Conservation (phyloP, 2,113 vertebrate genomes). For the Probosciger aterrimus region DNA sequence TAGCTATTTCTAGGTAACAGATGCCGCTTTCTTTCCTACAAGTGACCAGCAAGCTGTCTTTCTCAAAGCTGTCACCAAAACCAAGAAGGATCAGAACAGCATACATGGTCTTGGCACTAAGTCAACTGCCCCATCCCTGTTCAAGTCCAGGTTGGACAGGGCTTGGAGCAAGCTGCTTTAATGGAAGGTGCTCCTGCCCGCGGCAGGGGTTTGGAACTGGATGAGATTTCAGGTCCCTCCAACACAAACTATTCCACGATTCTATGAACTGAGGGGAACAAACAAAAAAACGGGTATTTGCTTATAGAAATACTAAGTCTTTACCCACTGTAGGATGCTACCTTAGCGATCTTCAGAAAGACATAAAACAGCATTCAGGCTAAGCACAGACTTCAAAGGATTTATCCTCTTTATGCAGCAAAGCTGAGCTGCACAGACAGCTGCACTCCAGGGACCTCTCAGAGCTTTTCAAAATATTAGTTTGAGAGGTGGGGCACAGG, state of each 20-base stretch:
- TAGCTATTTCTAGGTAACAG: neutral
- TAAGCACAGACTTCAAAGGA: constrained; percentile 55
- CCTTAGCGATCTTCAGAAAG: neutral
- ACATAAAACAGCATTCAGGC: constrained; percentile 3
- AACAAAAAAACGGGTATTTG: neutral
- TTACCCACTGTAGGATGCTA: neutral
- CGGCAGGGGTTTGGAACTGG: neutral
- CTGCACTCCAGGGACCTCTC: constrained; percentile 25
- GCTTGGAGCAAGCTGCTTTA: neutral
- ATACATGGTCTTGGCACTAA: neutral
- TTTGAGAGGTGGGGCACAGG: constrained; percentile 43
- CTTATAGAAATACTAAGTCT: neutral
- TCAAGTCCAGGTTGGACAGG: neutral
- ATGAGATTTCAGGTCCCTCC: neutral
- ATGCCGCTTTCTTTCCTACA: neutral
- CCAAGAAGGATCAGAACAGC: neutral
- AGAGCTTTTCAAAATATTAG: constrained; percentile 47
- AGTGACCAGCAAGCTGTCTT: neutral
- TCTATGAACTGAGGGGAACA: neutral
- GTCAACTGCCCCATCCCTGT: neutral
- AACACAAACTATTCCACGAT: neutral
- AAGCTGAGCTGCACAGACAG: constrained; percentile 18
- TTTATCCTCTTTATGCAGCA: constrained; percentile 35
- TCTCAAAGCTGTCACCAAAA: neutral
- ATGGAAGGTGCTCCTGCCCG: neutral